Conservation (phyloP, 2,888 invertebrate species). For the Apamea crenata region DNA sequence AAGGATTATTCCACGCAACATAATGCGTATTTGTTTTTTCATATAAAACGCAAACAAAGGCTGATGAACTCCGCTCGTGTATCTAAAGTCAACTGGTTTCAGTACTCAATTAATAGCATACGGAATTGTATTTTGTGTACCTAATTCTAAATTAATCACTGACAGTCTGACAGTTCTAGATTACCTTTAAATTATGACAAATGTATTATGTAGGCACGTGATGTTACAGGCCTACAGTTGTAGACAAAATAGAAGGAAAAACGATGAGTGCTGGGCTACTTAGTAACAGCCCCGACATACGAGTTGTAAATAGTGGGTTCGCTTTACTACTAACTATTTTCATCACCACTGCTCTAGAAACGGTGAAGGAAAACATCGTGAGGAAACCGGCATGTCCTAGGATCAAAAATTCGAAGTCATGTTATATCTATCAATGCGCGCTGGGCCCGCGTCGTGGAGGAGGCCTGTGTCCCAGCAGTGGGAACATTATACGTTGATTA, state of each 20-base stretch:
- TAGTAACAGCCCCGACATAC: not conserved
- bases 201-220: constrained; percentile 28
- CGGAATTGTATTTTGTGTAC: constrained; percentile 18
- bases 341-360: not conserved
- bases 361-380: not conserved
- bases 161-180: constrained; percentile 37
- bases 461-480: not conserved
- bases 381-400: not conserved
- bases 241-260: not conserved
- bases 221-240: not conserved
- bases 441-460: not conserved
- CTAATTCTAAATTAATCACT: constrained; percentile 42
- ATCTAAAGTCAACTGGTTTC: constrained; percentile 4
- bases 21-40: constrained; percentile 20
- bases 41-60: constrained; percentile 28
- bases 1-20: not conserved
- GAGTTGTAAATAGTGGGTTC: no score
- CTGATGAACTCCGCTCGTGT: constrained; percentile 20
- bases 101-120: constrained; percentile 12
- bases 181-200: constrained; percentile 47
- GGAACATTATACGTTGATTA: not conserved
- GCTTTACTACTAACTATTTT: not conserved
- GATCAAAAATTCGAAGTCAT: no score
- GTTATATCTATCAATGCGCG: not conserved
- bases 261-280: no score